Percentiles rank a stretch among this genome's conserved stretches.
phyloP scores from a whole-genome alignment of 2,888 invertebrate species.

The Teinopalpus imperialis region DNA sequence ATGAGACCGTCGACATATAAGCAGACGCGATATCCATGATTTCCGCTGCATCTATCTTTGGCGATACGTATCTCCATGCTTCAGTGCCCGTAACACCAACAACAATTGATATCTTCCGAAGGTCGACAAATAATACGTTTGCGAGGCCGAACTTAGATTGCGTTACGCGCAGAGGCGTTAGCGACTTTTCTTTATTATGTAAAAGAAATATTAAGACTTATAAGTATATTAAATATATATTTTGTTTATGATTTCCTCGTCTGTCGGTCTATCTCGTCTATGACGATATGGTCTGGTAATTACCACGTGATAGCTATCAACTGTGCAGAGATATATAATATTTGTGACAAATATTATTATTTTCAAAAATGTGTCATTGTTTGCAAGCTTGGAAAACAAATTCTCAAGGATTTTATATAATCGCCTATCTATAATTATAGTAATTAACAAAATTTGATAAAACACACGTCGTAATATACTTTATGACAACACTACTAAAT shows the following conservation, averaged over 20 bases:
- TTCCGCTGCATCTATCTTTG: slow-evolving; percentile 48
- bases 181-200: slow-evolving; percentile 7
- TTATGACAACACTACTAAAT: slow-evolving; percentile 26
- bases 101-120: slow-evolving; percentile 78
- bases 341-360: too few relatives aligned
- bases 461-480: slow-evolving; percentile 21
- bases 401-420: slow-evolving; percentile 6
- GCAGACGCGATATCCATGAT: slow-evolving; percentile 28
- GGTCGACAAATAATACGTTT: slow-evolving; percentile 68
- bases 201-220: too few relatives aligned
- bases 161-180: not conserved
- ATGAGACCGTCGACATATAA: slow-evolving; percentile 6
- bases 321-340: too few relatives aligned
- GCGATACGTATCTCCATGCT: slow-evolving; percentile 61
- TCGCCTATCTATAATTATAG: slow-evolving; percentile 22
- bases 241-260: too few relatives aligned
- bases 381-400: slow-evolving; percentile 5
- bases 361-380: too few relatives aligned
- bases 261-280: too few relatives aligned
- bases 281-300: too few relatives aligned
- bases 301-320: too few relatives aligned
- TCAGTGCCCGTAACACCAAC: slow-evolving; percentile 46
- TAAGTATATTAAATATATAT: too few relatives aligned
- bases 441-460: slow-evolving; percentile 27
- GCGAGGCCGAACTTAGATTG: slow-evolving; percentile 17